Evolutionary conservation across 2,797 vertebrate genomes (phyloP).

Genomic region (Sebastes trivittatus): DNA sequence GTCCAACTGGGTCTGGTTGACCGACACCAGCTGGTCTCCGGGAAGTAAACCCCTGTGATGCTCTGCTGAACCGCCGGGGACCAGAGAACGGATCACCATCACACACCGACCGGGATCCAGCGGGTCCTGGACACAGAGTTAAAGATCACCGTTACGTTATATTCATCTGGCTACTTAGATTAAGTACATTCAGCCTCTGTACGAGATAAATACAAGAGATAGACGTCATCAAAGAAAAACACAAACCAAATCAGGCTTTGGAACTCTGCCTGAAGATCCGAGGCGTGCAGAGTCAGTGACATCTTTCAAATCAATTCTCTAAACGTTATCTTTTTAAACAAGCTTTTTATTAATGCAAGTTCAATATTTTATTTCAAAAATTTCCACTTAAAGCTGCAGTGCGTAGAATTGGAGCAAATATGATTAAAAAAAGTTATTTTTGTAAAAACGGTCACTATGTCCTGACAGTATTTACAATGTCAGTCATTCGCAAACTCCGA

Average conservation of each 20-base stretch:
- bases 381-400: no score
- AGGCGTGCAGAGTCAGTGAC: background rate
- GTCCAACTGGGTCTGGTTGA: constrained; percentile 86
- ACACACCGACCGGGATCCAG: constrained; percentile 88
- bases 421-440: no score
- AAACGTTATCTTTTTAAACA: no score
- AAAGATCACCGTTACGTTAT: background rate
- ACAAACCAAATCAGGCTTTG: background rate
- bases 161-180: background rate
- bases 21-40: constrained; percentile 92
- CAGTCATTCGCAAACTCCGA: no score
- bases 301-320: background rate
- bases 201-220: background rate
- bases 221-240: background rate
- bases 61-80: constrained; percentile 88
- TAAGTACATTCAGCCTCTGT: background rate
- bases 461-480: no score
- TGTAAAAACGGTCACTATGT: no score
- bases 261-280: background rate
- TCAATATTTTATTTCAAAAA: background rate
- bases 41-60: constrained; percentile 85
- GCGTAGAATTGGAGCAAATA: no score
- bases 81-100: constrained; percentile 94
- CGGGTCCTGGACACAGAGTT: constrained; percentile 84
- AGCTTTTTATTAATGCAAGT: no score